Evolutionary conservation across 2,888 invertebrate genomes (phyloP).

Genomic region (Slavum lentiscoides): DNA sequence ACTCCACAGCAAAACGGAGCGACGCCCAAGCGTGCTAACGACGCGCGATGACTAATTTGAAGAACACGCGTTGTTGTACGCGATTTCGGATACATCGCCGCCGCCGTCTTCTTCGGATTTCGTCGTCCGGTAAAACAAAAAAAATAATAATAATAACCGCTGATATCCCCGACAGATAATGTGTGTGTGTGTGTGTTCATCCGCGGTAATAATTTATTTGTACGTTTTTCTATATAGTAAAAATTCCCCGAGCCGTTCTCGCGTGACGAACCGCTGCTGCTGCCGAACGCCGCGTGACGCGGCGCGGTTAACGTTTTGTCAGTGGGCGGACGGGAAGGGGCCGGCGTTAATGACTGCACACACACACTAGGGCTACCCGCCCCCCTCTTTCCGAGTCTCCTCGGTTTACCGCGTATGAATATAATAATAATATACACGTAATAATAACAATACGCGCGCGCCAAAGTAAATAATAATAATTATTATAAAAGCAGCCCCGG

Average conservation of each 20-base stretch:
- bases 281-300: conserved; percentile 19
- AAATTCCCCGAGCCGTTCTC: conserved; percentile 31
- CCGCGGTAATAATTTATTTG: conserved; percentile 39
- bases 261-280: conserved; percentile 37
- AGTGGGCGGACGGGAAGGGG: not conserved
- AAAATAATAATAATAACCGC: conserved; percentile 15
- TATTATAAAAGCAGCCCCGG: no score
- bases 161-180: conserved; percentile 45
- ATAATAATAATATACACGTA: conserved; percentile 21
- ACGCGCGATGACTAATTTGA: no score
- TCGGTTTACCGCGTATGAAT: not conserved
- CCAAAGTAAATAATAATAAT: no score
- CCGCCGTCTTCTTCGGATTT: not conserved
- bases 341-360: conserved; percentile 38
- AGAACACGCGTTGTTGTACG: no score
- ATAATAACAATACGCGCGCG: not conserved
- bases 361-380: conserved; percentile 1
- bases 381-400: not conserved
- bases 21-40: no score
- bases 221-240: not conserved
- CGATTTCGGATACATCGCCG: no score
- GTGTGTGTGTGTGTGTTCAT: conserved; percentile 2
- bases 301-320: not conserved
- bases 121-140: not conserved
- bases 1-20: no score